Percentiles rank a stretch among this genome's conserved stretches.
phyloP scores from a whole-genome alignment of 2,797 vertebrate genomes.

The Saxicola maurus region DNA sequence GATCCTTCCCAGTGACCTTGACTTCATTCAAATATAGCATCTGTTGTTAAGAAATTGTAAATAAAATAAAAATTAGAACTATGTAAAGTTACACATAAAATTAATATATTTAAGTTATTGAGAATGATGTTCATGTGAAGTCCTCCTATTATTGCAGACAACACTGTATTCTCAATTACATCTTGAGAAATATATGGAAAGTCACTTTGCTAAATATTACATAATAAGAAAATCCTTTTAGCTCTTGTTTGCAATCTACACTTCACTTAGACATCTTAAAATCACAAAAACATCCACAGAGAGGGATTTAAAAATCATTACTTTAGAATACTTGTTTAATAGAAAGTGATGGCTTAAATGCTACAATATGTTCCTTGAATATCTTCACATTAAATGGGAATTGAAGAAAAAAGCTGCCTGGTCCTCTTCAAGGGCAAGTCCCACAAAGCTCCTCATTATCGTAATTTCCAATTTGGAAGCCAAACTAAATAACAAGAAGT shows the following conservation, averaged over 20 bases:
- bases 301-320: slow-evolving; percentile 75
- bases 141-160: not conserved
- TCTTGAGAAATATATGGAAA: slow-evolving; percentile 16
- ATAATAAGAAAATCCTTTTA: slow-evolving; percentile 62
- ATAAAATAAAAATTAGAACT: not conserved
- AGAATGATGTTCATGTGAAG: not conserved
- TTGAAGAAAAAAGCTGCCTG: slow-evolving; percentile 75
- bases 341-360: slow-evolving; percentile 80
- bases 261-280: slow-evolving; percentile 58
- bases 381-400: slow-evolving; percentile 77
- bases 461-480: slow-evolving; percentile 83
- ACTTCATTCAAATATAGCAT: not conserved
- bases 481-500: slow-evolving; percentile 85
- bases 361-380: slow-evolving; percentile 77
- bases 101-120: not conserved
- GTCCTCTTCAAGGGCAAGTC: slow-evolving; percentile 74
- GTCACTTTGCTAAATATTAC: slow-evolving; percentile 27
- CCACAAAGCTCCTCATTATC: slow-evolving; percentile 85
- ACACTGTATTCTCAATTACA: not conserved
- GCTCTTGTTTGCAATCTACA: slow-evolving; percentile 56
- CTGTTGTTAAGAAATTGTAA: not conserved
- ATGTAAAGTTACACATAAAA: not conserved
- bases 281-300: slow-evolving; percentile 64
- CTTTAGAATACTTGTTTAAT: slow-evolving; percentile 75
- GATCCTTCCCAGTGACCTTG: not conserved